phyloP scores from a whole-genome alignment of 2,113 vertebrate genomes.

The Malurus alboscapulatus region DNA sequence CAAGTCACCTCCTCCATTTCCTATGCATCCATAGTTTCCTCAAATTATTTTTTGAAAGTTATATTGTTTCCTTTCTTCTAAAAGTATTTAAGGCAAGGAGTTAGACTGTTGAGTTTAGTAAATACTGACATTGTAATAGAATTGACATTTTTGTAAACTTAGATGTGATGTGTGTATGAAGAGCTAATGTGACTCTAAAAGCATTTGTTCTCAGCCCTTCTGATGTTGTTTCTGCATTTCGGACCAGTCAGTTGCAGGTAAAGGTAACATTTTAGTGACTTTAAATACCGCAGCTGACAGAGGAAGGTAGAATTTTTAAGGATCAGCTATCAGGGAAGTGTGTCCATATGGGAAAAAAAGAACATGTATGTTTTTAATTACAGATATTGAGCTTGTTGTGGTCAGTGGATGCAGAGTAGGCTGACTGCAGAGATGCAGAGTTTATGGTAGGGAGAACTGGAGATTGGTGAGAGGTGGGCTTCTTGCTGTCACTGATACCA shows the following conservation, averaged over 20 bases:
- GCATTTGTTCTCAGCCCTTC: background rate
- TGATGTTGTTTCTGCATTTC: background rate
- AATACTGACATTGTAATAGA: background rate
- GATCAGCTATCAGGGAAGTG: background rate
- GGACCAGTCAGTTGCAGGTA: background rate
- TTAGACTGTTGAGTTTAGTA: background rate
- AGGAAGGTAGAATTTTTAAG: background rate
- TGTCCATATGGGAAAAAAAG: background rate
- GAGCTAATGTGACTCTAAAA: background rate
- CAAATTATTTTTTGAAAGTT: background rate
- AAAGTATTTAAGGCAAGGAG: background rate
- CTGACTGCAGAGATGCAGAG: background rate
- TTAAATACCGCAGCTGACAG: background rate
- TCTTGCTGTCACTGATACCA: background rate
- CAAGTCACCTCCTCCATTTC: background rate
- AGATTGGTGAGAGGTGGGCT: background rate
- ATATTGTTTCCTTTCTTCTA: background rate
- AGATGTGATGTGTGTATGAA: background rate
- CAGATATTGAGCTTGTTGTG: background rate
- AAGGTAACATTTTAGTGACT: background rate
- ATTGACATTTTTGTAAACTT: background rate
- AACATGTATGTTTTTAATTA: background rate
- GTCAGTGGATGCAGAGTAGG: background rate
- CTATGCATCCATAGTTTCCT: background rate
- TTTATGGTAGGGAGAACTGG: background rate